phyloP scores from a whole-genome alignment of 92 coral and sea anemone genomes.

The Palythoa grandis region DNA sequence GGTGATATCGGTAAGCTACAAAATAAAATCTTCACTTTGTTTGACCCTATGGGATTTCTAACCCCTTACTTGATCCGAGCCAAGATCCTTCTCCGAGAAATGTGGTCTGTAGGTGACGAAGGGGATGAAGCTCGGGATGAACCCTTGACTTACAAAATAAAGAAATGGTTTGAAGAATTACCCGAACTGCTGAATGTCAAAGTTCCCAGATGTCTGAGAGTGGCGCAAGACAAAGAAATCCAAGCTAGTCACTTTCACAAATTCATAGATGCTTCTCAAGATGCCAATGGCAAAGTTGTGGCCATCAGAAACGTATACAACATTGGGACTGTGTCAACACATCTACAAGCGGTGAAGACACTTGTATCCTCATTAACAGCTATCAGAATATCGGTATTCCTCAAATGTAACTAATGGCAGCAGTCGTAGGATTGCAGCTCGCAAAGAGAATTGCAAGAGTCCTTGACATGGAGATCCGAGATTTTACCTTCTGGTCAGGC shows the following conservation, averaged over 20 bases:
- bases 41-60: too few relatives aligned
- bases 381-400: background rate
- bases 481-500: too few relatives aligned
- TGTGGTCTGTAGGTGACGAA: constrained; percentile 37
- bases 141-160: too few relatives aligned
- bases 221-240: constrained; percentile 38
- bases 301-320: too few relatives aligned
- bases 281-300: too few relatives aligned
- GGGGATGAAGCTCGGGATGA: constrained; percentile 64
- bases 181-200: constrained; percentile 39
- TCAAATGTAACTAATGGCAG: too few relatives aligned
- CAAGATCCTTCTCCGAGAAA: constrained; percentile 20
- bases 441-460: too few relatives aligned
- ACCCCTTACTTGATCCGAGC: constrained; percentile 3
- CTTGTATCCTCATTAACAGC: constrained; percentile 36
- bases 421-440: background rate
- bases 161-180: too few relatives aligned
- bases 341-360: constrained; percentile 54
- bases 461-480: too few relatives aligned
- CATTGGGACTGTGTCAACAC: constrained; percentile 25
- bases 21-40: constrained; percentile 56
- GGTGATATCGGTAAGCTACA: constrained; percentile 18
- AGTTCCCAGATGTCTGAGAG: constrained; percentile 50
- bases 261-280: constrained; percentile 68
- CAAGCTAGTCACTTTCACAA: constrained; percentile 55